Percentiles rank a stretch among this genome's conserved stretches.
Conservation (phyloP, 2,797 vertebrate genomes). For the Lutjanus campechanus region DNA sequence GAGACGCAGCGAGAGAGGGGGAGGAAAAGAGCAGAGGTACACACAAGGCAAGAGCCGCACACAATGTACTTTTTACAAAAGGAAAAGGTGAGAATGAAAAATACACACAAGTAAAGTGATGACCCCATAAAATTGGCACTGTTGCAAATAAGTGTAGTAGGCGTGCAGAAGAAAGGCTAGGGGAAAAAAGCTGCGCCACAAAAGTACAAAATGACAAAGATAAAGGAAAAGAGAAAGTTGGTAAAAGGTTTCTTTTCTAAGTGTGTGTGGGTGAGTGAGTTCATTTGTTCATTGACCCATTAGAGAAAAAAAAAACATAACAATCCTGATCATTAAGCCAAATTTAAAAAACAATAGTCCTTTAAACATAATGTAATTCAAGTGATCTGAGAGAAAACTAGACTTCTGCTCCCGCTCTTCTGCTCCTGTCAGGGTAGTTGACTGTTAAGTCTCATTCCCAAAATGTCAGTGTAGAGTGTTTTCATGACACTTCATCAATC, state of each 20-base stretch:
- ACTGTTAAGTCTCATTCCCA: too few species aligned
- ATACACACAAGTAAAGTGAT: conserved; percentile 60
- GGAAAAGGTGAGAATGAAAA: conserved; percentile 61
- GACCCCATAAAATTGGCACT: conserved; percentile 63
- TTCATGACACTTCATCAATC: too few species aligned
- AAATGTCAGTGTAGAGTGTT: too few species aligned
- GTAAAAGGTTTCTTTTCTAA: conserved; percentile 23
- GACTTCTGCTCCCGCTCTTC: too few species aligned
- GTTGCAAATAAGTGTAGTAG: conserved; percentile 49
- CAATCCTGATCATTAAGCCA: conserved; percentile 20
- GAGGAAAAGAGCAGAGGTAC: conserved; percentile 61
- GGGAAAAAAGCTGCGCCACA: background rate
- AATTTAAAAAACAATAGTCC: background rate
- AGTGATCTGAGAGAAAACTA: too few species aligned
- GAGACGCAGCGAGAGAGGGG: conserved; percentile 72
- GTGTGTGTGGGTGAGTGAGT: conserved; percentile 19
- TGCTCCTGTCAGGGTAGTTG: too few species aligned
- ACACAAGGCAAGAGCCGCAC: conserved; percentile 55
- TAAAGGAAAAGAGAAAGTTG: conserved; percentile 34
- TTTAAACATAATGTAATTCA: too few species aligned
- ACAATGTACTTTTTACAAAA: conserved; percentile 69
- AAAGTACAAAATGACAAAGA: conserved; percentile 37
- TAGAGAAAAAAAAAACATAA: background rate
- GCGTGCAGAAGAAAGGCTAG: conserved; percentile 31
- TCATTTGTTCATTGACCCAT: conserved; percentile 33